Base-by-base conservation (phyloP, 2,797 vertebrate species). In the Aldrovandia affinis region DNA sequence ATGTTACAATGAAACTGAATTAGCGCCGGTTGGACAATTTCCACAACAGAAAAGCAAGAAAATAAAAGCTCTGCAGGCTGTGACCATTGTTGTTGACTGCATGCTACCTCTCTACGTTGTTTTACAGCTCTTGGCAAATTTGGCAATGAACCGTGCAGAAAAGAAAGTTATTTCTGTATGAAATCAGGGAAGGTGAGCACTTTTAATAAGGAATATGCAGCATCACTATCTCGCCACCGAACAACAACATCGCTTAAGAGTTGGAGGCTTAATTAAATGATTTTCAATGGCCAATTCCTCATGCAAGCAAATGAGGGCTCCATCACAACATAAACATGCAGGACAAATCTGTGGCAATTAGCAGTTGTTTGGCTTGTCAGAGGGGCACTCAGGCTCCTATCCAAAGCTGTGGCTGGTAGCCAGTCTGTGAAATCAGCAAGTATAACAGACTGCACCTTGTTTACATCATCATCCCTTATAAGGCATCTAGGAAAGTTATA, bases 271-370 rank as follows among this genome's bases (percentile, higher is more conserved):
- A 44, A 77, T n/a, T 77, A 14, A 77, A 47, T 47, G 6, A 28
- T 47, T 47, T 44, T 25, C 39, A 3, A 25, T 42, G 0, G 73
- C 73, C 42, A 77, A 25, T 25, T 77, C 10, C 22, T 77, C 39
- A 47, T n/a, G 9, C 42, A 77, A 44, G 42, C 73, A 77, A 77
- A 77, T 6, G 20, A 44, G 6, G 73, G 73, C 14, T n/a, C 42
- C 39, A 77, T 44, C 73, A n/a, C 42, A 47, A 77, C 73, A 47
- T 77, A 77, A 77, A 77, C 73, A 47, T 42, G n/a, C 73, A 47
- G n/a, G 42, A 77, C 22, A n/a, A 77, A 77, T 47, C 73, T 47
- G 73, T 4, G 22, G 73, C 73, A 44, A 77, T 77, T 77, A 77
- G 39, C 39, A 44, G 73, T 42, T 47, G 73, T 77, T 77, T 77